phyloP scores from a whole-genome alignment of 2,888 invertebrate species.

The Furcula furcula region DNA sequence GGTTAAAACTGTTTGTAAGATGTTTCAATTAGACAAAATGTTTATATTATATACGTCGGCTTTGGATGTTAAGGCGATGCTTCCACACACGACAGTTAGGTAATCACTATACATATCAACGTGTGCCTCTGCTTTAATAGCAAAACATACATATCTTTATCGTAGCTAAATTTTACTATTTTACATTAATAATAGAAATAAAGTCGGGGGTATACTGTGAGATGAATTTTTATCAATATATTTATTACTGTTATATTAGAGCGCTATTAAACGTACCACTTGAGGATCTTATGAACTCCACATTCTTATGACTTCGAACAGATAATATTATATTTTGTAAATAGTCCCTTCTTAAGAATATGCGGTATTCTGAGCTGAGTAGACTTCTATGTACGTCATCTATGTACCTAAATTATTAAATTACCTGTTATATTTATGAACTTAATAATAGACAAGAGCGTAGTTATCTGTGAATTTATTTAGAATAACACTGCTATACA shows the following conservation, averaged over 20 bases:
- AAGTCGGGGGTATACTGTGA: conserved; percentile 65
- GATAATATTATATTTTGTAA: conserved; percentile 74
- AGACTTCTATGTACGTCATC: too few relatives aligned
- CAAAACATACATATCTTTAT: conserved; percentile 74
- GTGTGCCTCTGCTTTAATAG: conserved; percentile 80
- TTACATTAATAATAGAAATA: conserved; percentile 60
- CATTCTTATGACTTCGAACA: conserved; percentile 79
- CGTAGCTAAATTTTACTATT: conserved; percentile 71
- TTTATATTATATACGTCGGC: conserved; percentile 54
- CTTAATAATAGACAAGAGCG: conserved; percentile 25
- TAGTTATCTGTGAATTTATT: conserved; percentile 18
- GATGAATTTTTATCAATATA: conserved; percentile 73
- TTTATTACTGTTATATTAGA: conserved; percentile 68
- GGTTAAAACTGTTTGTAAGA: conserved; percentile 40
- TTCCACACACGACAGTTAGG: conserved; percentile 53
- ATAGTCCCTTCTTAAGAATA: conserved; percentile 66
- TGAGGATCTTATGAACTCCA: conserved; percentile 76
- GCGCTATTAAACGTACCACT: conserved; percentile 72
- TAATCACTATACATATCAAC: conserved; percentile 76
- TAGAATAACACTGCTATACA: conserved; percentile 19
- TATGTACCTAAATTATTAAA: conserved; percentile 40
- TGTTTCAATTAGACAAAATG: conserved; percentile 35
- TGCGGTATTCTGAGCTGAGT: conserved; percentile 52
- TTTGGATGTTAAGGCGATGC: conserved; percentile 72
- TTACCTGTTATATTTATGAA: conserved; percentile 9